Percentiles rank a stretch among this genome's conserved stretches.
Conservation (phyloP, 2,797 vertebrate species). For the Masticophis lateralis region DNA sequence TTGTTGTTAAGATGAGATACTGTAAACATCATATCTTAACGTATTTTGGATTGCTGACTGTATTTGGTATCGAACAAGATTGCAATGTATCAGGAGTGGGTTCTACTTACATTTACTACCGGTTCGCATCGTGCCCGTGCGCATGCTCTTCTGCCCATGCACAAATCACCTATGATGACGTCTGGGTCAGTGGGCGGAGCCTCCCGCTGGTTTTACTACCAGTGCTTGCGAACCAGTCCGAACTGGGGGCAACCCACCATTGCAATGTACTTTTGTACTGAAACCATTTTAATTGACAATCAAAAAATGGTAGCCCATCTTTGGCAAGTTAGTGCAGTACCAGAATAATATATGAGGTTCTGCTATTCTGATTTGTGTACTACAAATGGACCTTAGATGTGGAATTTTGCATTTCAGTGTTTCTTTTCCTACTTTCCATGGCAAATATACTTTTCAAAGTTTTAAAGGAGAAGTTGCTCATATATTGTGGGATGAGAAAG, state of each 20-base stretch:
- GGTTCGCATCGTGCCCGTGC: too few species aligned
- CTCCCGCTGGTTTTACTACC: too few species aligned
- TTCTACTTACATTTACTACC: too few species aligned
- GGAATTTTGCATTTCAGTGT: not conserved
- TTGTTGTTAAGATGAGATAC: not conserved
- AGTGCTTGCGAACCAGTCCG: too few species aligned
- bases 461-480: not conserved
- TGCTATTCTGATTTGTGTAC: not conserved
- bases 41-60: not conserved
- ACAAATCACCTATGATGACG: too few species aligned
- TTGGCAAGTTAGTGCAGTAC: not conserved
- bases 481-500: not conserved
- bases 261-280: not conserved
- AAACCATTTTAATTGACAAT: not conserved
- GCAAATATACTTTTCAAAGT: not conserved
- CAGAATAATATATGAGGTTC: not conserved
- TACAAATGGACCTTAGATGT: not conserved
- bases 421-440: not conserved
- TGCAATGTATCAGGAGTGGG: not conserved
- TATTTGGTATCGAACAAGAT: not conserved
- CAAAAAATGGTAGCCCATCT: not conserved
- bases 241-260: too few species aligned
- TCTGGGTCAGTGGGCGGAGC: too few species aligned
- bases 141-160: too few species aligned
- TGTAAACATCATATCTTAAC: not conserved